phyloP scores from a whole-genome alignment of 2,113 vertebrate species.

The Salminus brasiliensis region DNA sequence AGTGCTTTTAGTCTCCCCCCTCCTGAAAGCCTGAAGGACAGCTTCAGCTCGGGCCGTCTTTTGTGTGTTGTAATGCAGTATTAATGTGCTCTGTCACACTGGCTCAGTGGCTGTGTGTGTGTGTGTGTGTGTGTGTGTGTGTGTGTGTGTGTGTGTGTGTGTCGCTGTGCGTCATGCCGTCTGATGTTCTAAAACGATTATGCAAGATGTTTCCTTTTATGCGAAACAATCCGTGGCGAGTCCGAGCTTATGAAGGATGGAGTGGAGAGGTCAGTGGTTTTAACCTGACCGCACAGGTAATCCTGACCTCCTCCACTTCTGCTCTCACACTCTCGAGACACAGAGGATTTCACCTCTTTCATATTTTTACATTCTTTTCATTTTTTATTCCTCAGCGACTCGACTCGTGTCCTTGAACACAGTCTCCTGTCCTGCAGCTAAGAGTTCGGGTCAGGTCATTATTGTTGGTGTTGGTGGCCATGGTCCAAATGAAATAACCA shows the following conservation, averaged over 20 bases:
- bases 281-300: background rate
- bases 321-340: no score
- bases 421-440: no score
- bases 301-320: background rate
- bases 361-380: no score
- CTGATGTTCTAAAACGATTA: constrained; percentile 9
- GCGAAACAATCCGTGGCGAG: background rate
- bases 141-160: background rate
- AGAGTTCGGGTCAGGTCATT: no score
- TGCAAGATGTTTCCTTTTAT: constrained; percentile 20
- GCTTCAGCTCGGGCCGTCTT: background rate
- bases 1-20: background rate
- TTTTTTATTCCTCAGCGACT: background rate
- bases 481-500: no score
- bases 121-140: background rate
- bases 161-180: background rate
- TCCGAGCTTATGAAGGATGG: background rate
- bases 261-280: constrained; percentile 2
- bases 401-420: background rate
- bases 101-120: background rate
- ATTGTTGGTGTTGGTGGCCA: no score
- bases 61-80: constrained; percentile 12
- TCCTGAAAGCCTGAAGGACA: constrained; percentile 2
- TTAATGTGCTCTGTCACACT: constrained; percentile 8
- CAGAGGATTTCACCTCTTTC: no score